Evolutionary conservation across 2,113 vertebrate genomes (phyloP).

Genomic region (Potamarius usumacintae): DNA sequence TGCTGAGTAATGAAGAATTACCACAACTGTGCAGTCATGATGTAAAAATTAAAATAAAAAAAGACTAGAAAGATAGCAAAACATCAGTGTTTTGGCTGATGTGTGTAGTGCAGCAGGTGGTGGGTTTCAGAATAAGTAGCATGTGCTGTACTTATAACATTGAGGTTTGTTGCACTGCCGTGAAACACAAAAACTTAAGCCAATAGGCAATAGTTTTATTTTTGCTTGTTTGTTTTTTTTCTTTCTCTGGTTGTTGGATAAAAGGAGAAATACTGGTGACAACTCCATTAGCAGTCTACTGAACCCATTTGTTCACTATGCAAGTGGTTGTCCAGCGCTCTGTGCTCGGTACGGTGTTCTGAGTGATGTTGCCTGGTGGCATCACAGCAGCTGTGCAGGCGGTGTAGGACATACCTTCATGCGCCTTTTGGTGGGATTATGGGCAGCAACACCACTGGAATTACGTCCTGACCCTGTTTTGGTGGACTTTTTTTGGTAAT

Average conservation of each 20-base stretch:
- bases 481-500: too few relatives aligned
- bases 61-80: neutral
- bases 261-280: neutral
- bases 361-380: too few relatives aligned
- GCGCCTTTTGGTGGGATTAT: too few relatives aligned
- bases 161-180: neutral
- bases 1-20: neutral
- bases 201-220: neutral
- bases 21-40: neutral
- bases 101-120: too few relatives aligned
- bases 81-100: too few relatives aligned
- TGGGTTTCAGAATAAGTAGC: too few relatives aligned
- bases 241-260: neutral
- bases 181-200: neutral
- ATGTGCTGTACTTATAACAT: neutral
- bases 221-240: neutral
- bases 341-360: too few relatives aligned
- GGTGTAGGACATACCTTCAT: too few relatives aligned
- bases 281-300: neutral
- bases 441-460: too few relatives aligned
- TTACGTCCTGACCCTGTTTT: too few relatives aligned
- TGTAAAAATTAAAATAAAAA: too few relatives aligned
- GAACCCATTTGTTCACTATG: neutral
- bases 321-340: neutral
- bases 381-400: too few relatives aligned